A percentile compares a stretch with the other conserved stretches of the same genome.
Evolutionary conservation across 1,140 invertebrate species (phyloP).

Genomic region (Meteorus sp.): DNA sequence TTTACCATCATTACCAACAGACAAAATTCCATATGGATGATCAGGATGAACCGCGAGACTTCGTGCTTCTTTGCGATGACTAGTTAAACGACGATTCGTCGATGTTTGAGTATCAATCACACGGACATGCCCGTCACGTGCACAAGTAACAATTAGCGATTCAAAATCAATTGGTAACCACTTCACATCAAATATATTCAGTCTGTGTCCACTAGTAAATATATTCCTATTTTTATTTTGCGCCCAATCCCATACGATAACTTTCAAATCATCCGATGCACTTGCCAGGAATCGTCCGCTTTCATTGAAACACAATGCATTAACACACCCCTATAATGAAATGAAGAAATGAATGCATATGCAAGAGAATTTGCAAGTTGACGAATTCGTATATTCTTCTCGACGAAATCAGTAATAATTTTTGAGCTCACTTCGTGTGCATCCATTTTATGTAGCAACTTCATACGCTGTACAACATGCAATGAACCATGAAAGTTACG

Average conservation of each 20-base stretch:
- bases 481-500: constrained; percentile 79
- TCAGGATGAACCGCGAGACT: constrained; percentile 76
- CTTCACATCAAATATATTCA: constrained; percentile 90
- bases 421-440: constrained; percentile 63
- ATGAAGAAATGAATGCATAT: constrained; percentile 13
- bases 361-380: constrained; percentile 10
- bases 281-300: constrained; percentile 77
- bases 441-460: constrained; percentile 76
- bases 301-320: constrained; percentile 88
- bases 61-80: constrained; percentile 75
- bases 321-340: constrained; percentile 77
- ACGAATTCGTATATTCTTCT: constrained; percentile 10
- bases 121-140: constrained; percentile 85
- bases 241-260: constrained; percentile 92
- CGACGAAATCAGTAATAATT: background rate
- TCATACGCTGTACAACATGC: constrained; percentile 78
- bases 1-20: constrained; percentile 85
- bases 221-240: constrained; percentile 65
- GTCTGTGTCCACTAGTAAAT: constrained; percentile 78
- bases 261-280: constrained; percentile 86
- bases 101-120: constrained; percentile 56
- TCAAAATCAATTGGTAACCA: constrained; percentile 71
- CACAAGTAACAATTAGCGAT: constrained; percentile 82
- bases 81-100: constrained; percentile 66
- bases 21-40: constrained; percentile 78